These are phyloP conservation scores for Clarias platycephalus DNA, from an alignment of 2,797 vertebrate species.

Conservation along the genomic window DNA sequence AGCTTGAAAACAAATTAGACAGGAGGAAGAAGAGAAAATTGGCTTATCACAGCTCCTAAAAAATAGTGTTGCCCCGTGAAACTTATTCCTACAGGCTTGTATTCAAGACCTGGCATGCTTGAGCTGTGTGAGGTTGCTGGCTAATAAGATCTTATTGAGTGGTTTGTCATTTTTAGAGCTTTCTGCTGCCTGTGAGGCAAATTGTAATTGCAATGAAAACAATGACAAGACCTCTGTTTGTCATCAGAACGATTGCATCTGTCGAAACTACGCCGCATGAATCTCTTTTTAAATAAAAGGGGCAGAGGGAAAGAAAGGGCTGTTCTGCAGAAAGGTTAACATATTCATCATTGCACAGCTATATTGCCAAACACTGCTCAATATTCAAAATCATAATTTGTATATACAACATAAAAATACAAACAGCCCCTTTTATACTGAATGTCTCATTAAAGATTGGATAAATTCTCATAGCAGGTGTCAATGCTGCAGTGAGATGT, in stretches of 20 bases:
- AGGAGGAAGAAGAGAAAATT: background rate
- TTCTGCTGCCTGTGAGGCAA: background rate
- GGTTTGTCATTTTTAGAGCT: background rate
- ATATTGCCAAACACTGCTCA: background rate
- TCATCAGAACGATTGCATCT: background rate
- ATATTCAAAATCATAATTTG: background rate
- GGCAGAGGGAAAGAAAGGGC: no score
- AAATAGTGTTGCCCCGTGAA: background rate
- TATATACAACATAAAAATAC: background rate
- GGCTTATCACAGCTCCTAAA: background rate
- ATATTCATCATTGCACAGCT: background rate
- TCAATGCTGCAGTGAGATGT: slow-evolving; percentile 27
- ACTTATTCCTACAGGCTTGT: background rate
- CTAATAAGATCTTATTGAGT: slow-evolving; percentile 1
- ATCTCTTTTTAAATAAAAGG: background rate
- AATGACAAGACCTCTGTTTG: background rate
- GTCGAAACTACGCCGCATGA: background rate
- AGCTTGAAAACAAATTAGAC: background rate
- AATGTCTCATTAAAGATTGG: slow-evolving; percentile 19
- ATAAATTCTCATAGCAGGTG: slow-evolving; percentile 41
- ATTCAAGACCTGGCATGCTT: background rate
- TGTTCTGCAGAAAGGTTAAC: background rate
- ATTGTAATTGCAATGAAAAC: background rate
- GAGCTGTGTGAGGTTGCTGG: background rate
- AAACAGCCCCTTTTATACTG: background rate